A percentile compares a stretch with the other conserved stretches of the same genome.
Evolutionary conservation across 2,113 vertebrate species (phyloP).

Genomic region (Oncorhynchus kisutch): DNA sequence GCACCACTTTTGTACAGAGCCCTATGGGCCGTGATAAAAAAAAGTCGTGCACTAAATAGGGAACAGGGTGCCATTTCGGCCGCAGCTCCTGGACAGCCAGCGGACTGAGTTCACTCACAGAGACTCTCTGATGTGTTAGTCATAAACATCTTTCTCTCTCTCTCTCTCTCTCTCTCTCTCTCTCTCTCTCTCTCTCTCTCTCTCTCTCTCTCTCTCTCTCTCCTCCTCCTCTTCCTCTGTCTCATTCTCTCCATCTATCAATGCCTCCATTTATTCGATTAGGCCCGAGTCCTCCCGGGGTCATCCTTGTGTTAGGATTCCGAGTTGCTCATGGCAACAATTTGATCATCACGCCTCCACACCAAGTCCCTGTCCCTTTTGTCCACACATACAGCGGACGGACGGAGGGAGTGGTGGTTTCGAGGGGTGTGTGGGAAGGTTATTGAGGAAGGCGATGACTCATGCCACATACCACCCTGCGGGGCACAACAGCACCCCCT

Average conservation of each 20-base stretch:
- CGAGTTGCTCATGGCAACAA: conserved; percentile 61
- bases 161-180: neutral
- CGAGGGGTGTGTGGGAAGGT: conserved; percentile 5
- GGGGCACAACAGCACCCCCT: conserved; percentile 77
- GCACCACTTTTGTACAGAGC: no score
- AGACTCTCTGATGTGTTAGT: conserved; percentile 39
- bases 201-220: neutral
- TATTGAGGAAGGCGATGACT: conserved; percentile 68
- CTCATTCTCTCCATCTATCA: conserved; percentile 63
- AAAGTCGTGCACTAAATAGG: no score
- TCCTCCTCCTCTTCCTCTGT: conserved; percentile 23
- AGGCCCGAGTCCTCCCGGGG: conserved; percentile 47
- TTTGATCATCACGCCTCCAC: conserved; percentile 48
- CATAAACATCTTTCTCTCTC: conserved; percentile 26
- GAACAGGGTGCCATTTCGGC: no score
- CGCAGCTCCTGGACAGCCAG: conserved; percentile 4
- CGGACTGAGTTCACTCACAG: conserved; percentile 23
- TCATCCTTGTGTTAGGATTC: conserved; percentile 66
- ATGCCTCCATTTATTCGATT: conserved; percentile 67
- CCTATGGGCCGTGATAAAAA: no score
- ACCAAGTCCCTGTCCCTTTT: conserved; percentile 46
- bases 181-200: neutral
- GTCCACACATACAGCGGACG: conserved; percentile 42
- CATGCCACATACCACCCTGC: conserved; percentile 66
- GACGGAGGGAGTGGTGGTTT: conserved; percentile 23